Evolutionary conservation across 2,888 invertebrate genomes (phyloP).

Genomic region (Margaritifera margaritifera): DNA sequence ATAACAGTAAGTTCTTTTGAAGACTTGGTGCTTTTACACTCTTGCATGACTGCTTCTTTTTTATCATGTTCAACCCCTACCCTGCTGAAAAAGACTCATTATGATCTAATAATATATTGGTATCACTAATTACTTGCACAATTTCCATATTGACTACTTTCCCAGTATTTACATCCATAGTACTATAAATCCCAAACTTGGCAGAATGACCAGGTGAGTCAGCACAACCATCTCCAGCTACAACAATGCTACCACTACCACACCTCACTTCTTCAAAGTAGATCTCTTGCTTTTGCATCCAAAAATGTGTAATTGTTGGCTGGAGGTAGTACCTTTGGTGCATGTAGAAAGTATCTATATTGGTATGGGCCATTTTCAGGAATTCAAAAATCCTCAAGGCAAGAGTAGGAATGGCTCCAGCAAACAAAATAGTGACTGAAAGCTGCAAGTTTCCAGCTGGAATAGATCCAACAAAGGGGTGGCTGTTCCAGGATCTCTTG

Average conservation of each 20-base stretch:
- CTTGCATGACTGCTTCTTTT: too few species aligned
- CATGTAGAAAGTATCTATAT: too few species aligned
- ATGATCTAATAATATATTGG: too few species aligned
- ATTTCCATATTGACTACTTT: slow-evolving; percentile 20
- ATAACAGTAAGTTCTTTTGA: too few species aligned
- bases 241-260: not conserved
- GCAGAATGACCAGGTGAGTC: slow-evolving; percentile 22
- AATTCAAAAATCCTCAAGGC: not conserved
- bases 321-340: too few species aligned
- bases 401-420: not conserved
- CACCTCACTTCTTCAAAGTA: slow-evolving; percentile 1
- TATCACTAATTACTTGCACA: slow-evolving; percentile 2
- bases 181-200: slow-evolving; percentile 19
- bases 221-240: slow-evolving; percentile 18
- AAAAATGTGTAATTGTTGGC: too few species aligned
- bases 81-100: too few species aligned
- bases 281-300: too few species aligned
- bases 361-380: not conserved
- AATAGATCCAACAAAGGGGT: slow-evolving; percentile 1
- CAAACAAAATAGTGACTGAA: slow-evolving; percentile 1
- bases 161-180: slow-evolving; percentile 12
- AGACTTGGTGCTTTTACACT: too few species aligned
- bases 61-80: too few species aligned
- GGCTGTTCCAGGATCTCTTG: slow-evolving; percentile 4
- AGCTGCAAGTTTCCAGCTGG: slow-evolving; percentile 7